Conservation (phyloP, 2,888 invertebrate genomes). For the Pogonocherus hispidulus region DNA sequence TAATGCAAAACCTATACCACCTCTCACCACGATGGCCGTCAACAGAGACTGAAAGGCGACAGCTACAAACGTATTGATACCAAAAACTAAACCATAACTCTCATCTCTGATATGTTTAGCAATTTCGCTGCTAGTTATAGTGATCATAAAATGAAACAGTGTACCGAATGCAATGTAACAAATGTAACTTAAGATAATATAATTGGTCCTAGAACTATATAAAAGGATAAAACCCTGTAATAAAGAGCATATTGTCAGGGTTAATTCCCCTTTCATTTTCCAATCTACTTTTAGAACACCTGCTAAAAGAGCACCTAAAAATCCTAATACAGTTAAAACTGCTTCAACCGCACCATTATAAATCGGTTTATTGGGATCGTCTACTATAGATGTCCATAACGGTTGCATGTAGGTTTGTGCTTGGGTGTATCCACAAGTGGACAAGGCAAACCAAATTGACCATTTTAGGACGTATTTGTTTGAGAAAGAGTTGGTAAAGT, state of each 20-base stretch:
- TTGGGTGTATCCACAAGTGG: constrained; percentile 81
- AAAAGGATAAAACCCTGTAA: constrained; percentile 73
- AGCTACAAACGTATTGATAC: constrained; percentile 88
- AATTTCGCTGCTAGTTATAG: constrained; percentile 88
- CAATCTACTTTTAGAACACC: constrained; percentile 69
- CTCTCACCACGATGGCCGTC: constrained; percentile 75
- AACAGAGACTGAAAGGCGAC: constrained; percentile 83
- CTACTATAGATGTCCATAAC: constrained; percentile 82
- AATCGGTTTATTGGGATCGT: constrained; percentile 61
- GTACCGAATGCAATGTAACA: constrained; percentile 83
- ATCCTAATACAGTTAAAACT: constrained; percentile 78
- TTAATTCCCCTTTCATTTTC: constrained; percentile 68
- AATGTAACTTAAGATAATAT: constrained; percentile 77
- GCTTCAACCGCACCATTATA: constrained; percentile 85
- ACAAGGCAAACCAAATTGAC: constrained; percentile 85
- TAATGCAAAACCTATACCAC: constrained; percentile 68
- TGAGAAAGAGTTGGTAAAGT: constrained; percentile 74
- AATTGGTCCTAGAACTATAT: constrained; percentile 61
- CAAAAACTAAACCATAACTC: constrained; percentile 92
- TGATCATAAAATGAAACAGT: constrained; percentile 85
- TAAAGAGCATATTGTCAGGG: constrained; percentile 69
- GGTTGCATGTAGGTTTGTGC: constrained; percentile 85
- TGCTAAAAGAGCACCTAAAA: constrained; percentile 73
- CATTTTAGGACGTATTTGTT: constrained; percentile 77
- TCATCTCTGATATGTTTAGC: constrained; percentile 85